Percentiles rank a stretch among this genome's conserved stretches.
phyloP scores from a whole-genome alignment of 2,797 vertebrate species.

The Naso thynnoides region DNA sequence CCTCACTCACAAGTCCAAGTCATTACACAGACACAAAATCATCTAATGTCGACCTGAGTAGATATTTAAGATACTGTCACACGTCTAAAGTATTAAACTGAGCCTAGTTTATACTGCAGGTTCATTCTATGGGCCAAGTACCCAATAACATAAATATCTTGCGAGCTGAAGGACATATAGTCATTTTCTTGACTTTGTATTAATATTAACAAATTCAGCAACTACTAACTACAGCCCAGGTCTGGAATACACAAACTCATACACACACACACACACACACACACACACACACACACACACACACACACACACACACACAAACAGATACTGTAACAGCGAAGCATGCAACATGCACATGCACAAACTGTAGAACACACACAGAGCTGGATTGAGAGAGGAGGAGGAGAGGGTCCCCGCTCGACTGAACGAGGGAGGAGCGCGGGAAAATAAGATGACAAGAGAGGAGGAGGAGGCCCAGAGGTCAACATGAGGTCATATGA shows the following conservation, averaged over 20 bases:
- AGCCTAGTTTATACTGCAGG: slow-evolving; percentile 18
- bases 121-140: slow-evolving; percentile 10
- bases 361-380: slow-evolving; percentile 77
- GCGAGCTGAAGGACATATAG: slow-evolving; percentile 11
- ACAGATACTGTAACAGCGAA: slow-evolving; percentile 55
- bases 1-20: slow-evolving; percentile 20
- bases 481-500: slow-evolving; percentile 89
- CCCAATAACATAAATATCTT: slow-evolving; percentile 18
- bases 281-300: slow-evolving; percentile 27
- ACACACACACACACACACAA: slow-evolving; percentile 21
- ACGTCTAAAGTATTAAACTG: not conserved
- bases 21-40: slow-evolving; percentile 21
- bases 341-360: slow-evolving; percentile 78
- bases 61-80: not conserved
- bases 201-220: slow-evolving; percentile 9
- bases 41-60: slow-evolving; percentile 1
- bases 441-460: slow-evolving; percentile 82
- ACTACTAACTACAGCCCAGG: slow-evolving; percentile 18
- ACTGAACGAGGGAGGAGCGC: slow-evolving; percentile 77
- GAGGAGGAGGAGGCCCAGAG: slow-evolving; percentile 86
- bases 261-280: slow-evolving; percentile 16
- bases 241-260: slow-evolving; percentile 28
- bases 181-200: slow-evolving; percentile 1
- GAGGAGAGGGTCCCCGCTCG: slow-evolving; percentile 77
- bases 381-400: slow-evolving; percentile 81